Base-by-base conservation (phyloP, 2,113 vertebrate species). In the Apeltes quadracus region DNA sequence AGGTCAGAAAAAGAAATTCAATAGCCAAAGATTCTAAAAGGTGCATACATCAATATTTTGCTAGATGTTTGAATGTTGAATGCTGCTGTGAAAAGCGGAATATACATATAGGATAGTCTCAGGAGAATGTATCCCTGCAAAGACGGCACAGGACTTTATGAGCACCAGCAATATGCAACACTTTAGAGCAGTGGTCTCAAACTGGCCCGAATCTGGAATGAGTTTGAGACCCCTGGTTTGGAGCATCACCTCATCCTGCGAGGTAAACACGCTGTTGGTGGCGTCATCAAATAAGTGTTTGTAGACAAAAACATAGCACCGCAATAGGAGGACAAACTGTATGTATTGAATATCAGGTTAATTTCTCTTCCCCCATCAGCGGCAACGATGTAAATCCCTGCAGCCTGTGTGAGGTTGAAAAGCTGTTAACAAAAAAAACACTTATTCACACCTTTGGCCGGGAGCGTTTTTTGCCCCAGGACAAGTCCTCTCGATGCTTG, bases 371-470 rank as follows among this genome's bases (percentile, higher is more conserved):
- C 44, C 25, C 73, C 36, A 10, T 53, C 4, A 50, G 46, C 22
- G 51, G 65, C 27, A 48, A 68, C 32, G 14, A 5, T 22, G 38
- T 41, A 39, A 43, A 68, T 70, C 51, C 7, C 61, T 41, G 34
- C 76, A 48, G 56, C 34, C 36, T 39, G 75, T 64, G 56, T 82
- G 62, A 44, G 58, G 68, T 44, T 43, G 62, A 75, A 58, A 78
- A 67, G 75, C 61, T 69, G 62, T 81, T 71, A 77, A 73, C 66
- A 77, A 72, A 82, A 79, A 43, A 23, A 34, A 84, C 76, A 75
- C 41, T 62, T 71, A 62, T 83, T 86, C 83, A 79, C 75, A 75
- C 81, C 65, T 78, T 69, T n/a, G 69, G 74, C 68, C 59, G 61
- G 58, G 65, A 76, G 61, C 79, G 18, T 50, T 13, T 11, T 55